Conservation (phyloP, 53 echinoderm and acorn worm genomes). For the Echinometra lucunter region DNA sequence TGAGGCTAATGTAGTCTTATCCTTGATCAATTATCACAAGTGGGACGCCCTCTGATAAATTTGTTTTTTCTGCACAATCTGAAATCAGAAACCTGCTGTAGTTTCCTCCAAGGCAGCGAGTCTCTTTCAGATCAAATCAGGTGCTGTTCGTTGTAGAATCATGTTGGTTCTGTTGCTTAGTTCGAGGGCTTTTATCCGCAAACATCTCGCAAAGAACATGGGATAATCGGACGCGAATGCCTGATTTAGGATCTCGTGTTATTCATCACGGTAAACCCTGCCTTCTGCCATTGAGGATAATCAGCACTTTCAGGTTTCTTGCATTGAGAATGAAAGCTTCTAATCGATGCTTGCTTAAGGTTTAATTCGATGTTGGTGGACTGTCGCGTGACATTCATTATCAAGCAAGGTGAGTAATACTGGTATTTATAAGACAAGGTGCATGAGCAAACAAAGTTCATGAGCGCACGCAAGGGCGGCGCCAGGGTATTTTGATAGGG, state of each 20-base stretch:
- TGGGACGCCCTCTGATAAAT: not conserved
- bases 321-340: not conserved
- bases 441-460: not conserved
- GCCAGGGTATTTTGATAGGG: no score
- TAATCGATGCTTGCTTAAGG: constrained; percentile 10
- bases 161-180: not conserved
- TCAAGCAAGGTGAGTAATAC: not conserved
- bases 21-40: no score
- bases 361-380: not conserved
- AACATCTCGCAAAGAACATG: not conserved
- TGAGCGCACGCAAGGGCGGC: no score
- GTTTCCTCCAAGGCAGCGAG: not conserved
- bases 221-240: not conserved
- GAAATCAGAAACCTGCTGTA: not conserved
- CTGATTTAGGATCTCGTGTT: not conserved
- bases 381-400: constrained; percentile 7
- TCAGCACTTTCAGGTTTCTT: not conserved
- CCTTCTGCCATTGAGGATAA: not conserved
- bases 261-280: not conserved
- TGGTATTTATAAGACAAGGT: not conserved
- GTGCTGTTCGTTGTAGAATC: not conserved
- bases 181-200: not conserved
- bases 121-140: not conserved
- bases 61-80: not conserved
- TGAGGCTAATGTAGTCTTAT: no score